Evolutionary conservation across 2,797 vertebrate genomes (phyloP), one percentile per base, ranked within the genome.

Genomic region (Typhlichthys subterraneus): DNA sequence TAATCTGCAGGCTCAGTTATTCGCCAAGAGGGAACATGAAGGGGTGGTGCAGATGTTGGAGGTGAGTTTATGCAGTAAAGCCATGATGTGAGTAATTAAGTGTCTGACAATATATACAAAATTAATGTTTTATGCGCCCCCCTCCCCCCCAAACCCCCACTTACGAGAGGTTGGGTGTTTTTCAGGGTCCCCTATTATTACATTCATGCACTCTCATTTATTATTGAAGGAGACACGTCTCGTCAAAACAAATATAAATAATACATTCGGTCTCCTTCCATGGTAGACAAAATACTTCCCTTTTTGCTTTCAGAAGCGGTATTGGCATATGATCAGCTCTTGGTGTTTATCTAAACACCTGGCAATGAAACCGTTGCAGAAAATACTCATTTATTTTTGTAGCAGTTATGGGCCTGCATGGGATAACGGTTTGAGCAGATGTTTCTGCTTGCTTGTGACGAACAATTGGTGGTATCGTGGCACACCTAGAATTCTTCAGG

Each of bases 1-100:
- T n/a, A 45, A 70, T 76, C 61, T 53, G 61, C 76, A 94, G 98
- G 97, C 98, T 0, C 97, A 99, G 89, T 95, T 94, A 72, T 97
- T 96, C 70, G 97, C 98, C 68, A 94, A 94, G 92, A 93, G 94
- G 81, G 96, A 99, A 69, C 98, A 99, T 90, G 97, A 99, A 88
- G 97, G 96, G 63, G 96, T 98, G 11, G 94, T 99, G 66, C 97
- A 97, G 83, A 93, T 97, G 88, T 89, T 99, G 88, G 96, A 99
- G 97, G 98, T 99, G 92, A 95, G 94, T 79, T 91, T 45, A 3
- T 6, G 53, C 45, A 51, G 14, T 15, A 4, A 45, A 74, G 45
- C 47, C 2, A 45, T 12, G 10, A 38, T 38, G 33, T 38, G 5
- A 38, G 4, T 38, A 38, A 38, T 38, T 1, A 23, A 38, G 1